Base-by-base conservation (phyloP, 2,888 invertebrate species). In the Hermodice carunculata region DNA sequence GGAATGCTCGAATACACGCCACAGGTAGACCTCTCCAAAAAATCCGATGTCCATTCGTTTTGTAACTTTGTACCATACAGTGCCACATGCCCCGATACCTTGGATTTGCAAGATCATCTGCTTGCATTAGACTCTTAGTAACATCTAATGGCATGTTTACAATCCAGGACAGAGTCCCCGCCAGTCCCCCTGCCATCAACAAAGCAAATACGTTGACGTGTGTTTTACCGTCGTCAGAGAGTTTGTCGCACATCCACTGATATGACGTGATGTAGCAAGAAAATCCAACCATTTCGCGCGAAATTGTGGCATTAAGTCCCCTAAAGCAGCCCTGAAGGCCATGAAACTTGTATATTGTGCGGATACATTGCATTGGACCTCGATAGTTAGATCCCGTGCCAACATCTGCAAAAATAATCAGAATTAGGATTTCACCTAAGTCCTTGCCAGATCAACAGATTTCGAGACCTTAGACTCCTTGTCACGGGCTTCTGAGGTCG, bases 111-210 rank as follows among this genome's bases (percentile, higher is more conserved):
- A 65, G 32, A 14, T 72, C 85, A 77, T 92, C 92, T 0, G 90
- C 90, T 84, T 93, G 93, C 74, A 93, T 88, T 51, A 91, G 88
- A 11, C 92, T 91, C 85, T 93, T 93, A 2, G 93, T 87, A 32
- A 92, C 91, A 85, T 93, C 93, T 48, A 92, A 86, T 0, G 93
- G 93, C 76, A 92, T 88, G 3, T 92, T 90, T 19, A 89, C 85
- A n/a, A 89, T 85, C 92, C 92, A 93, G 0, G 92, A 91, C 2
- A 90, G 37, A 4, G 90, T 85, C 1, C 91, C 91, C 64, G 86
- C 82, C 14, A 82, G 32, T 26, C 86, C 87, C 34, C 87, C 87
- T 19, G 81, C 77, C 29, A 86, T 37, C 42, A 73, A 49, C 49
- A 64, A 29, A 28, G 49, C 63, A 14, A 43, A 49, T 2, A 71